Percentiles rank a stretch among this genome's conserved stretches.
Evolutionary conservation across 2,888 invertebrate species (phyloP).

Genomic region (Stramonita haemastoma): DNA sequence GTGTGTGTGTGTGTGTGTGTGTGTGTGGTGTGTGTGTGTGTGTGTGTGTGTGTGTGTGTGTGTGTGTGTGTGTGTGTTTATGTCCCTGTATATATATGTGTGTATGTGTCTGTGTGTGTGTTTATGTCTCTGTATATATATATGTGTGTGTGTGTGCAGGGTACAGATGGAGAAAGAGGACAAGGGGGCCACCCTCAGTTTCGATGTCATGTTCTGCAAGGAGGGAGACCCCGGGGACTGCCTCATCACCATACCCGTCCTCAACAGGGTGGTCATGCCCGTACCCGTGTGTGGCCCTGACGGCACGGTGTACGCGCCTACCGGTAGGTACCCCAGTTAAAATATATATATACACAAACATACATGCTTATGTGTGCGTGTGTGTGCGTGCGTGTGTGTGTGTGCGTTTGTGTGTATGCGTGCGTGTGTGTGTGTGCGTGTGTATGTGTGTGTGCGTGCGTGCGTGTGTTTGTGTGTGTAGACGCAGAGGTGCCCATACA

Average conservation of each 20-base stretch:
- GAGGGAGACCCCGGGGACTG: conserved; percentile 52
- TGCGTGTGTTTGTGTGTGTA: background rate
- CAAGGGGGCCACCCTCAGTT: conserved; percentile 52
- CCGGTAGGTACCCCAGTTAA: conserved; percentile 44
- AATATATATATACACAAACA: too few species aligned
- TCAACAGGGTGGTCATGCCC: conserved; percentile 59
- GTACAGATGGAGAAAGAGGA: conserved; percentile 53
- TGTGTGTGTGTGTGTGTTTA: background rate
- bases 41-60: background rate
- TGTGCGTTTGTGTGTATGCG: background rate
- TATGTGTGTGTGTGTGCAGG: conserved; percentile 43
- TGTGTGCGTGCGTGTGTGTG: conserved; percentile 23
- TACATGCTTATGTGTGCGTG: background rate
- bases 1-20: background rate
- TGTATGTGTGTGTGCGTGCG: background rate
- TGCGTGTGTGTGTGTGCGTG: background rate
- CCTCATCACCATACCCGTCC: conserved; percentile 52
- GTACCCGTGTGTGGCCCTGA: conserved; percentile 57
- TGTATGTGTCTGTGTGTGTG: background rate
- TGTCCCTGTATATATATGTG: background rate
- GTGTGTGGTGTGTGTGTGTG: background rate
- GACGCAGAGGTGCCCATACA: too few species aligned
- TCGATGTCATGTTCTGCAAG: conserved; percentile 59
- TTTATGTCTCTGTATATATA: background rate
- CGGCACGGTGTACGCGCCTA: conserved; percentile 57